Evolutionary conservation across 2,888 invertebrate species (phyloP).

Genomic region (Trilocha varians): DNA sequence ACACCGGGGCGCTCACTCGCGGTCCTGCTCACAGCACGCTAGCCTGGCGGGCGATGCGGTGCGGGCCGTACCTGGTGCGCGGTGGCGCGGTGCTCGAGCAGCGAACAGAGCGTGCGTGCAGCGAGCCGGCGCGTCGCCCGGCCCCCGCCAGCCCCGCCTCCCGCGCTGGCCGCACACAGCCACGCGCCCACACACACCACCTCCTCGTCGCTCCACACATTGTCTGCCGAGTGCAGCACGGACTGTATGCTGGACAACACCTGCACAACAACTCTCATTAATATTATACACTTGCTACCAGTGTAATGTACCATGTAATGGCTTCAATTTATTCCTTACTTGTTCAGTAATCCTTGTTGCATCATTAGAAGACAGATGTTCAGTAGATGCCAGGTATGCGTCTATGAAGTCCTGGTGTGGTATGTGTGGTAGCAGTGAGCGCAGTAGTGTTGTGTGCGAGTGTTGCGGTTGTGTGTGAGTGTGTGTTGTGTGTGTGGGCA

Average conservation of each 20-base stretch:
- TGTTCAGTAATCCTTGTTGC: conserved; percentile 2
- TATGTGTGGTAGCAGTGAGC: conserved; percentile 4
- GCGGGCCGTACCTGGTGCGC: conserved; percentile 9
- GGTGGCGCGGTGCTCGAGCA: conserved; percentile 1
- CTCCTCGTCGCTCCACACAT: conserved; percentile 11
- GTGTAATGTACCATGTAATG: too few relatives aligned
- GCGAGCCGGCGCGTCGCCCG: conserved; percentile 7
- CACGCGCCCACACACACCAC: conserved; percentile 9
- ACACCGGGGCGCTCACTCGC: too few relatives aligned
- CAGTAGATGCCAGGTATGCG: conserved; percentile 3
- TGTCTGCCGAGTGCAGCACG: background rate
- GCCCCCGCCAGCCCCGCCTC: conserved; percentile 15
- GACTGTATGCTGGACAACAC: background rate
- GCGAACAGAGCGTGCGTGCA: conserved; percentile 11
- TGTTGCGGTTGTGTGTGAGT: too few relatives aligned
- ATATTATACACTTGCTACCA: too few relatives aligned
- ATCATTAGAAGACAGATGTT: conserved; percentile 3
- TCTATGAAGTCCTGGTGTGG: background rate
- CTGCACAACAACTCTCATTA: background rate
- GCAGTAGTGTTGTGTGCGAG: conserved; percentile 6
- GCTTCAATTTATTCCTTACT: too few relatives aligned
- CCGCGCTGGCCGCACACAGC: conserved; percentile 6
- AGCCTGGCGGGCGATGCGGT: too few relatives aligned
- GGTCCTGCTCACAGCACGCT: too few relatives aligned
- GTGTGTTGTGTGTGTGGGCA: conserved; percentile 26